A percentile compares a stretch with the other conserved stretches of the same genome.
phyloP scores from a whole-genome alignment of 1,140 invertebrate genomes.

The Drosophila neocordata region DNA sequence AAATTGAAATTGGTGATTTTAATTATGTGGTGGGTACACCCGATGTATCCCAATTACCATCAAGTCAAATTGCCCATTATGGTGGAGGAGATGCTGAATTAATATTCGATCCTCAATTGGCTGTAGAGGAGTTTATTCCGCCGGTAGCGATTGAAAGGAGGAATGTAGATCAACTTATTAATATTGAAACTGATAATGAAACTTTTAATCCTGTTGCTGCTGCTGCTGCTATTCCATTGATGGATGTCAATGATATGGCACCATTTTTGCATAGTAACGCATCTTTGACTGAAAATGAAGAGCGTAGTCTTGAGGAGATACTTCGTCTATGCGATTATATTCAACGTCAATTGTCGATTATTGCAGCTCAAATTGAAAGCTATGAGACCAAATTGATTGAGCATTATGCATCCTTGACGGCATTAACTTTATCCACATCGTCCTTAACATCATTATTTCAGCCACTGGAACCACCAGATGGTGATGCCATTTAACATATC shows the following conservation, averaged over 20 bases:
- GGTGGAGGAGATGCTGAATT: conserved; percentile 49
- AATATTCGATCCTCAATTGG: conserved; percentile 12
- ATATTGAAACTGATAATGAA: too few relatives aligned
- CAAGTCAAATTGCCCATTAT: conserved; percentile 31
- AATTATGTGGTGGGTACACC: conserved; percentile 35
- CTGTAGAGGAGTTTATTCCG: background rate
- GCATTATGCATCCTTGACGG: background rate
- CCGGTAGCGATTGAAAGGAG: too few relatives aligned
- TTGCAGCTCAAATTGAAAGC: conserved; percentile 29
- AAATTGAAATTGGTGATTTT: conserved; percentile 18
- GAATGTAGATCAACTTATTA: background rate
- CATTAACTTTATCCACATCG: background rate
- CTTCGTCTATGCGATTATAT: conserved; percentile 33
- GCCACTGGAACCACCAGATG: conserved; percentile 19
- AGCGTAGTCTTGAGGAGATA: conserved; percentile 30
- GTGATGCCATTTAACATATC: conserved; percentile 31
- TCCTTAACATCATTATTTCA: conserved; percentile 5
- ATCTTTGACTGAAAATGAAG: background rate
- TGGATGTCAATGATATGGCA: too few relatives aligned
- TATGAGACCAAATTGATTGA: conserved; percentile 18
- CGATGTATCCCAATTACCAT: background rate
- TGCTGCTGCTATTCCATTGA: too few relatives aligned
- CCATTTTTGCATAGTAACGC: too few relatives aligned
- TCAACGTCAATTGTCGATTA: conserved; percentile 25
- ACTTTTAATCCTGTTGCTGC: too few relatives aligned